A percentile compares a stretch with the other conserved stretches of the same genome.
phyloP scores from a whole-genome alignment of 1,140 invertebrate species.

The Sycophila sp. region DNA sequence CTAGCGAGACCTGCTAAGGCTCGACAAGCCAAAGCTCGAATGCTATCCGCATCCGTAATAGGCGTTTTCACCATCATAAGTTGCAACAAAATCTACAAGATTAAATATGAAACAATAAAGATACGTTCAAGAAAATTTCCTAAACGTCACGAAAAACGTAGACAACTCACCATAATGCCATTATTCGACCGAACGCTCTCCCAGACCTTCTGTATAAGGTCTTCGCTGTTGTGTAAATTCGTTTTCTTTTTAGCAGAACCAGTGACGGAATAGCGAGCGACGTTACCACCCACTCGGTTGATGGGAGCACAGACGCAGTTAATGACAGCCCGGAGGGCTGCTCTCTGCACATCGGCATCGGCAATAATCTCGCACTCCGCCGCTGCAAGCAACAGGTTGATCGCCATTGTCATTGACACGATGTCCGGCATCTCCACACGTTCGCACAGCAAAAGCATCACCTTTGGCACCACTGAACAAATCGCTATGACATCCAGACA shows the following conservation, averaged over 20 bases:
- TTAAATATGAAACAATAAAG: conserved; percentile 10
- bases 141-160: background rate
- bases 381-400: conserved; percentile 82
- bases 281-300: conserved; percentile 74
- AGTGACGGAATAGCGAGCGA: conserved; percentile 72
- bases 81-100: conserved; percentile 72
- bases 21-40: conserved; percentile 90
- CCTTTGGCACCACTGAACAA: conserved; percentile 88
- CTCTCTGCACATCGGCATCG: conserved; percentile 91
- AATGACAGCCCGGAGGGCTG: conserved; percentile 87
- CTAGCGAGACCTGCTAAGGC: conserved; percentile 91
- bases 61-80: conserved; percentile 93
- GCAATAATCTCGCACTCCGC: conserved; percentile 90
- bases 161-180: conserved; percentile 87
- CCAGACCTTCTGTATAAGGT: conserved; percentile 91
- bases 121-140: conserved; percentile 1
- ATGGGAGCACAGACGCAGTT: conserved; percentile 94
- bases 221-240: conserved; percentile 80
- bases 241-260: conserved; percentile 79
- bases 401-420: conserved; percentile 75
- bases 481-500: conserved; percentile 91
- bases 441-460: conserved; percentile 84
- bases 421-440: conserved; percentile 81
- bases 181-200: conserved; percentile 92
- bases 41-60: conserved; percentile 95